Conservation (phyloP, 2,888 invertebrate genomes). For the Dugesia japonica region DNA sequence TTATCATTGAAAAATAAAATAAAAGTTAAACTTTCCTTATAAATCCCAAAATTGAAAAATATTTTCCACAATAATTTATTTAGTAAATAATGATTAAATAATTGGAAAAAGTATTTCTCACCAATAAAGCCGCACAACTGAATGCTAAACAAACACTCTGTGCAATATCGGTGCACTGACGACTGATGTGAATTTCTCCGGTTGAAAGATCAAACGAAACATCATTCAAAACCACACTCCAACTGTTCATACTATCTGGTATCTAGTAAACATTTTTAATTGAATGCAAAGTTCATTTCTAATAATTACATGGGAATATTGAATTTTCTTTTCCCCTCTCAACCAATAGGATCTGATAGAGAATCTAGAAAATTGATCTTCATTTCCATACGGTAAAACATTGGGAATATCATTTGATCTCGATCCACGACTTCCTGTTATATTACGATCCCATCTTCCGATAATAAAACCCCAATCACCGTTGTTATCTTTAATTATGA, state of each 20-base stretch:
- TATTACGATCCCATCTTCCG: conserved; percentile 47
- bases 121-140: conserved; percentile 37
- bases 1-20: too few relatives aligned
- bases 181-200: conserved; percentile 39
- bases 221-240: conserved; percentile 22
- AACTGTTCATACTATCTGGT: conserved; percentile 27
- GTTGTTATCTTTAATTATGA: conserved; percentile 49
- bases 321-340: conserved; percentile 30
- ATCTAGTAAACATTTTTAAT: conserved; percentile 37
- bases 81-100: background rate
- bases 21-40: too few relatives aligned
- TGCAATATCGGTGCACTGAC: conserved; percentile 43
- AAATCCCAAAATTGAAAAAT: too few relatives aligned
- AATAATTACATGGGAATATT: conserved; percentile 28
- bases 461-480: conserved; percentile 50
- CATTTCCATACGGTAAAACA: background rate
- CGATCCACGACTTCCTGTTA: background rate
- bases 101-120: background rate
- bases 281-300: conserved; percentile 32
- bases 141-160: conserved; percentile 50
- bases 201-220: conserved; percentile 39
- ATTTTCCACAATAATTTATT: too few relatives aligned
- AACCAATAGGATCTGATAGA: conserved; percentile 4
- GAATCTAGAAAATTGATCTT: conserved; percentile 1
- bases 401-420: background rate